Conservation (phyloP, 2,888 invertebrate genomes). For the Eumacrocentrus americanus region DNA sequence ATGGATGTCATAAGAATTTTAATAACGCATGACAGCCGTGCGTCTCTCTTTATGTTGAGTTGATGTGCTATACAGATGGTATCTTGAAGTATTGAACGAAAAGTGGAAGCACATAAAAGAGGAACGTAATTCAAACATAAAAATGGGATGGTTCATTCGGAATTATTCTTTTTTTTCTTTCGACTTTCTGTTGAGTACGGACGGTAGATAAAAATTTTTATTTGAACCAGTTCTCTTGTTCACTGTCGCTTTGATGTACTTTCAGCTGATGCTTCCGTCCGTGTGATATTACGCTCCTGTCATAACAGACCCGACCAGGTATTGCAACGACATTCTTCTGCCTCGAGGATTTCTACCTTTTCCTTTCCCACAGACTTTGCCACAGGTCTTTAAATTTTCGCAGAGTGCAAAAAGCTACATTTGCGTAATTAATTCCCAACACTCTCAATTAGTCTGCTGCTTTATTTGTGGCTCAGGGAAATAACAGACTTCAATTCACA, state of each 20-base stretch:
- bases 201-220: conserved; percentile 1
- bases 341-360: conserved; percentile 20
- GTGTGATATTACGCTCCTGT: conserved; percentile 27
- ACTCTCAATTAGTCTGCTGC: no score
- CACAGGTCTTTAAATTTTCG: not conserved
- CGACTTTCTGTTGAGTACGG: not conserved
- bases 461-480: no score
- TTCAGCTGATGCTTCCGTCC: conserved; percentile 18
- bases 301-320: conserved; percentile 26
- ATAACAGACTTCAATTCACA: no score
- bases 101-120: not conserved
- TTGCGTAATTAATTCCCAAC: no score
- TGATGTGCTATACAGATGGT: not conserved
- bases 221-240: conserved; percentile 7
- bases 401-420: not conserved
- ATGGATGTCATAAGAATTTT: no score
- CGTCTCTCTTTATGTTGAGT: not conserved
- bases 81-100: not conserved
- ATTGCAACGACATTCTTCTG: conserved; percentile 30
- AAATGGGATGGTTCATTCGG: not conserved
- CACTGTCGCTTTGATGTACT: conserved; percentile 18
- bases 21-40: not conserved
- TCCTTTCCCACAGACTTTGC: not conserved
- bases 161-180: not conserved
- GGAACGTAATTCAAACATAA: not conserved